phyloP scores from a whole-genome alignment of 2,113 vertebrate genomes.

The Chloropsis hardwickii region DNA sequence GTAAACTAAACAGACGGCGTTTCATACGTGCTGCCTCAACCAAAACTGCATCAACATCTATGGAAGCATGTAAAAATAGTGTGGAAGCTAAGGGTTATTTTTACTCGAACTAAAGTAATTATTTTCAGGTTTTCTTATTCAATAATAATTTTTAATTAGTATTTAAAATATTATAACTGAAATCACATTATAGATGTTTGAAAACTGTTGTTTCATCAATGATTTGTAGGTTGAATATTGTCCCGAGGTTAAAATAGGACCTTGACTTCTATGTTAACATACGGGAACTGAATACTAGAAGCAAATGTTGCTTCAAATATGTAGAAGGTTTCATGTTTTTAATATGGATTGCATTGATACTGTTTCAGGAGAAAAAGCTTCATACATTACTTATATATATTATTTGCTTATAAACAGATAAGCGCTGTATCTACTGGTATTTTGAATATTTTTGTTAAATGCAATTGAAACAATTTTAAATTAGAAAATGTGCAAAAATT shows the following conservation, averaged over 20 bases:
- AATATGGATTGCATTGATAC: not conserved
- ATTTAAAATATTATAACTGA: not conserved
- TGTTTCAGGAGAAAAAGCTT: not conserved
- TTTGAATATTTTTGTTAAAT: not conserved
- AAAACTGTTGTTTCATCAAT: not conserved
- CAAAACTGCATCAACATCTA: not conserved
- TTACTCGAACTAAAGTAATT: not conserved
- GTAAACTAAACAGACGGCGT: not conserved
- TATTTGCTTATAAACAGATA: not conserved
- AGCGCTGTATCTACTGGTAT: not conserved
- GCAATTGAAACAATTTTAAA: not conserved
- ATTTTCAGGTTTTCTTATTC: not conserved
- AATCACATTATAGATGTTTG: not conserved
- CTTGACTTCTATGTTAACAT: not conserved
- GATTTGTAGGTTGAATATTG: not conserved
- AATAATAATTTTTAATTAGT: too few species aligned
- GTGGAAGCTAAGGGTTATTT: not conserved
- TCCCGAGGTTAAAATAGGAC: not conserved
- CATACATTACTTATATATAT: too few species aligned
- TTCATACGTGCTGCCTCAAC: not conserved
- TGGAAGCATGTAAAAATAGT: not conserved
- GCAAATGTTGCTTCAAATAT: not conserved
- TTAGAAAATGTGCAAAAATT: not conserved
- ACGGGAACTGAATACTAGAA: not conserved
- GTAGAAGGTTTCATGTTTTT: not conserved